Evolutionary conservation across 2,113 vertebrate genomes (phyloP), one percentile per base, ranked within the genome.

Genomic region (Trogon melanurus): DNA sequence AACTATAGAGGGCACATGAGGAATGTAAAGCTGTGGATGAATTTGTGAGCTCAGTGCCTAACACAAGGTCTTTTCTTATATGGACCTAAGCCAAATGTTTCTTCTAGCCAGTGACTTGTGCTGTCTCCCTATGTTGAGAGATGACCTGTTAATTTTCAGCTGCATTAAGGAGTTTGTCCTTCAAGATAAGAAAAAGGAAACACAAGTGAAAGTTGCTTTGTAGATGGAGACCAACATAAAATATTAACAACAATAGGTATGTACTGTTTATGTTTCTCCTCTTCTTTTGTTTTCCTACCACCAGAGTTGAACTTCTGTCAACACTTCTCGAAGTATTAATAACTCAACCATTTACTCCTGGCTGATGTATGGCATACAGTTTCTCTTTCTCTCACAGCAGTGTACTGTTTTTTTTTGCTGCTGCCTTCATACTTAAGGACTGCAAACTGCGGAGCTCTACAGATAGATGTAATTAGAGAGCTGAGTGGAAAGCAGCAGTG

Each of bases 1-100:
- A 58, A 87, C 67, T 62, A 91, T 3, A 96, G 87, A 91, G 78
- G 67, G 71, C 71, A 83, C 58, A 73, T 95, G 65, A 85, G 79
- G 57, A 65, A 48, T 91, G 69, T 66, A 48, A 86, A 70, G 65
- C 16, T n/a, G 53, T 50, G 36, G 30, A n/a, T 50, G 45, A 48
- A 47, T 30, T 34, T 58, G 4, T 57, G 15, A 21, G 29, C 10
- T 23, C 32, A 16, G 15, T 10, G 25, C 44, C 60, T 62, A 34
- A 78, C 23, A 48, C 0, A 5, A 73, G 15, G 2, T 7, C 32
- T 87, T 87, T 64, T 61, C n/a, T 54, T 29, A 3, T 1, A 9
- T 14, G 30, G 15, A 50, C 19, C 22, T 70, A 56, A 45, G 17
- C 27, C 23, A 76, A 58, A 22, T 65, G 5, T 48, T 85, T 56